phyloP scores from a whole-genome alignment of 1,140 invertebrate genomes.

The Akabosia matsudoensis region DNA sequence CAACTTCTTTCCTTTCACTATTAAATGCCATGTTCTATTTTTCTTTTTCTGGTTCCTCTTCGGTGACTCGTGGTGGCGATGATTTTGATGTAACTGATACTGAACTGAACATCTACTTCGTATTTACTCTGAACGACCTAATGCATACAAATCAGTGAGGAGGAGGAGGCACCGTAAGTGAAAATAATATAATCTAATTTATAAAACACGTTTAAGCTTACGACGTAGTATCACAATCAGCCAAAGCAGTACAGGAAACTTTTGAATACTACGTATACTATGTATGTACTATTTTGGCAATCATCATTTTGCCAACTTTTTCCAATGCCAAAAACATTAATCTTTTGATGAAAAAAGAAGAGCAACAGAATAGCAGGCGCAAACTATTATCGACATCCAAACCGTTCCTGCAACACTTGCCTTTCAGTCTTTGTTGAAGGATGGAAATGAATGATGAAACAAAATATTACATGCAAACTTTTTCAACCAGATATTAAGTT shows the following conservation, averaged over 20 bases:
- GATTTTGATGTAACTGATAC: conserved; percentile 19
- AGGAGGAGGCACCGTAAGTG: conserved; percentile 11
- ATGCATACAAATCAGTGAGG: not conserved
- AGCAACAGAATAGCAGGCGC: not conserved
- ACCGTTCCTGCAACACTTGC: no score
- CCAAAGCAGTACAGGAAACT: no score
- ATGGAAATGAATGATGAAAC: not conserved
- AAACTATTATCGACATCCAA: not conserved
- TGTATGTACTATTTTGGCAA: no score
- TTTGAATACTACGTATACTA: no score
- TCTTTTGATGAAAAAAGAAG: conserved; percentile 3
- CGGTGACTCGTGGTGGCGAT: conserved; percentile 9
- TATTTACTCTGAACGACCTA: not conserved
- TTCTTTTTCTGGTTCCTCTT: conserved; percentile 15
- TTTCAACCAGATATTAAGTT: not conserved
- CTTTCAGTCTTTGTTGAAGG: no score
- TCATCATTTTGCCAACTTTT: conserved; percentile 21
- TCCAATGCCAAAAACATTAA: conserved; percentile 15
- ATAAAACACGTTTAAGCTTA: no score
- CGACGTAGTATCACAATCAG: no score
- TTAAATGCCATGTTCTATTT: conserved; percentile 15
- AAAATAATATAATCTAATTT: not conserved
- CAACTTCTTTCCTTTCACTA: not conserved
- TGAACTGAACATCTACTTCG: not conserved
- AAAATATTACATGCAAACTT: not conserved